A percentile compares a stretch with the other conserved stretches of the same genome.
phyloP scores from a whole-genome alignment of 92 coral and sea anemone species.

The Siderastrea siderea region DNA sequence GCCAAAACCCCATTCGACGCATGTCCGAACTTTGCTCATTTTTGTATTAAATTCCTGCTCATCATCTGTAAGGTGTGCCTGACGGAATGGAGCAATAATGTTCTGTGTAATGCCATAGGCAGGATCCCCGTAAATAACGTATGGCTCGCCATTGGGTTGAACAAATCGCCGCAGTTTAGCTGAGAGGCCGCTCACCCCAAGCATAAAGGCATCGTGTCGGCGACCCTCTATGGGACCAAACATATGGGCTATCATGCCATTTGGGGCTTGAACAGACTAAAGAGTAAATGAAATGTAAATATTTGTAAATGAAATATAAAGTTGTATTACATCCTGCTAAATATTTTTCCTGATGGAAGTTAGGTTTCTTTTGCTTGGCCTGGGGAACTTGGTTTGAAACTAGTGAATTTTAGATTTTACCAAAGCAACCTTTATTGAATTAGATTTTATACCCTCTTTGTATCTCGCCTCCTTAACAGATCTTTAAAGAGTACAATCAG shows the following conservation, averaged over 20 bases:
- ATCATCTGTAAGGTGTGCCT: constrained; percentile 46
- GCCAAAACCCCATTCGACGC: constrained; percentile 74
- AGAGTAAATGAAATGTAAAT: constrained; percentile 28
- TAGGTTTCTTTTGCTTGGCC: constrained; percentile 45
- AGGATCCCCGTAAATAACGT: constrained; percentile 65
- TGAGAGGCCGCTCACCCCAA: constrained; percentile 61
- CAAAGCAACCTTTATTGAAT: constrained; percentile 52
- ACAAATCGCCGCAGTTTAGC: constrained; percentile 57
- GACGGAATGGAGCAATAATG: constrained; percentile 64
- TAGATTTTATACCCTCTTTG: constrained; percentile 40
- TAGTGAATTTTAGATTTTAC: constrained; percentile 56
- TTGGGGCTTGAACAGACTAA: constrained; percentile 62
- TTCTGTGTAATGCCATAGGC: constrained; percentile 73
- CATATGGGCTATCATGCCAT: constrained; percentile 65
- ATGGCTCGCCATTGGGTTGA: constrained; percentile 72
- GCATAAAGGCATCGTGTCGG: constrained; percentile 76
- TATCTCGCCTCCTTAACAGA: constrained; percentile 49
- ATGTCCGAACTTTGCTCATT: constrained; percentile 46
- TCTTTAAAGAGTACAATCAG: constrained; percentile 57
- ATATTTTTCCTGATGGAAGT: constrained; percentile 41
- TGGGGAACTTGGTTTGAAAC: constrained; percentile 33
- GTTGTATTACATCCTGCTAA: constrained; percentile 32
- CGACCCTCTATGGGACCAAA: constrained; percentile 75
- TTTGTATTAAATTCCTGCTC: constrained; percentile 52
- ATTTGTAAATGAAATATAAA: constrained; percentile 35